Percentiles rank a stretch among this genome's conserved stretches.
These are phyloP conservation scores for Salarias fasciatus DNA, from an alignment of 2,797 vertebrate genomes.

Conservation along the genomic window DNA sequence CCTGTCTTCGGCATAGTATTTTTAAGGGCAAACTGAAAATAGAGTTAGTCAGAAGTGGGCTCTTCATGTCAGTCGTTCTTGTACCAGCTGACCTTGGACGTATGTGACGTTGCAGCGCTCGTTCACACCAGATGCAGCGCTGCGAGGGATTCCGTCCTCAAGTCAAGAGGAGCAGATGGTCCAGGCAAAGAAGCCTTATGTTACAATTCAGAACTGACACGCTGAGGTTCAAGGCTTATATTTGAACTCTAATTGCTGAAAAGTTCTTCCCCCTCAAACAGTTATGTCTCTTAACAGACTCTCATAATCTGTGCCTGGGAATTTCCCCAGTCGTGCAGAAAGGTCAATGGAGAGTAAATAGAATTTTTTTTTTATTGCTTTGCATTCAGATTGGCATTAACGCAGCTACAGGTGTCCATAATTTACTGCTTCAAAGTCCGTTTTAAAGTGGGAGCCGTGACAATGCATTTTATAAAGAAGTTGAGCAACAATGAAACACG, in stretches of 20 bases:
- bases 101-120: conserved; percentile 2
- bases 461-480: conserved; percentile 18
- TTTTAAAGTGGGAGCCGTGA: not conserved
- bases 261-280: conserved; percentile 3
- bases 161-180: not conserved
- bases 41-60: conserved; percentile 26
- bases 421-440: conserved; percentile 27
- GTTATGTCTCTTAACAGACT: conserved; percentile 13
- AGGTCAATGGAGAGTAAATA: conserved; percentile 28
- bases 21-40: conserved; percentile 44
- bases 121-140: not conserved
- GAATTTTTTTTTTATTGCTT: conserved; percentile 22
- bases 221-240: not conserved
- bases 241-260: not conserved
- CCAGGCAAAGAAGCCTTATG: conserved; percentile 2
- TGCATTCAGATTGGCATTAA: conserved; percentile 32
- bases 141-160: conserved; percentile 1
- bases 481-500: conserved; percentile 40
- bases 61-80: conserved; percentile 14
- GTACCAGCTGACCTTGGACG: conserved; percentile 6
- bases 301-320: conserved; percentile 33
- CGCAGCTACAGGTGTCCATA: conserved; percentile 44
- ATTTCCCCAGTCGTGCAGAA: conserved; percentile 13
- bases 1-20: conserved; percentile 11
- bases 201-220: not conserved